Evolutionary conservation across 2,888 invertebrate genomes (phyloP), one percentile per base, ranked within the genome.

Genomic region (Leucoma salicis): DNA sequence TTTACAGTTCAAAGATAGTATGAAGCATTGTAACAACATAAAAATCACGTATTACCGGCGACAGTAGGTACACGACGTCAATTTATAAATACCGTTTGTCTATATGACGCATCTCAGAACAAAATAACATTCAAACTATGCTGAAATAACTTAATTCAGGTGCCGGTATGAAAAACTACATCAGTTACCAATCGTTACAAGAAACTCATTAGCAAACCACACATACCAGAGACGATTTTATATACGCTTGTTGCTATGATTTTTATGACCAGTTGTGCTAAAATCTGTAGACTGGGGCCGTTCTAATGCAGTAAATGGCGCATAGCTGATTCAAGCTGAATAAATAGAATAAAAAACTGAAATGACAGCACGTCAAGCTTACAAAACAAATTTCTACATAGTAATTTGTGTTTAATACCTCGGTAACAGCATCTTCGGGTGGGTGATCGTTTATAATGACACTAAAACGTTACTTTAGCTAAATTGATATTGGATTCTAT

Each of bases 221-320:
- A 67, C 58, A 63, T 61, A 58, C 53, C 65, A 55, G 64, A 65
- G 63, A 62, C 54, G 67, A 61, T 56, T 52, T 57, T 63, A 66
- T 63, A 59, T 71, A 67, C 72, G 77, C 74, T 70, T 64, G 54
- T 61, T 56, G 54, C 57, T 62, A 51, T 43, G 58, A 54, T 70
- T 71, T 77, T 74, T 74, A 76, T 77, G 74, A 74, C 74, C 69
- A 71, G 72, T 74, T 63, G 68, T 67, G 68, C 74, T 74, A 66
- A 76, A 76, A 81, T 75, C 68, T 70, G 71, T 75, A 79, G 74
- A 77, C 77, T 78, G 70, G 57, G 58, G 66, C 66, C 69, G 73
- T 74, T 82, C 74, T 84, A 82, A 77, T 82, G 81, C 78, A 85
- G 78, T 79, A 76, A 88, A 88, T 88, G 88, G 88, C 88, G 88